phyloP scores from a whole-genome alignment of 2,888 invertebrate genomes.

The Cheilosia soror region DNA sequence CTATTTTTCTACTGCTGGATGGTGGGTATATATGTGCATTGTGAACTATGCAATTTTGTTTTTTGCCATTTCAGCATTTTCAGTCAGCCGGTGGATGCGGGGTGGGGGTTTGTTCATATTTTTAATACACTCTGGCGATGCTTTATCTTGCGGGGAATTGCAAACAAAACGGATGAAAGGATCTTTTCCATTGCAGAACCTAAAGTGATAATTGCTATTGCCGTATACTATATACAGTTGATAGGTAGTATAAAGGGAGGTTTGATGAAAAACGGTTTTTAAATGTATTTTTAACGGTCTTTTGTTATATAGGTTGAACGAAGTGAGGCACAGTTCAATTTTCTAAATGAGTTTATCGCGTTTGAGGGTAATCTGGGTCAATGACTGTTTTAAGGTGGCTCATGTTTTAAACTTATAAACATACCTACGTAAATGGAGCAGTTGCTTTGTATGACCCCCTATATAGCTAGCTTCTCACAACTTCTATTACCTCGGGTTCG shows the following conservation, averaged over 20 bases:
- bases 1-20: slow-evolving; percentile 35
- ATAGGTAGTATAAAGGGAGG: too few species aligned
- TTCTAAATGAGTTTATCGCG: slow-evolving; percentile 16
- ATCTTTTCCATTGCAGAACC: slow-evolving; percentile 50
- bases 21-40: background rate
- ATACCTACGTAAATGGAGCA: too few species aligned
- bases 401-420: too few species aligned
- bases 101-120: slow-evolving; percentile 51
- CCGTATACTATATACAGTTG: slow-evolving; percentile 6
- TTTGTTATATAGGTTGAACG: background rate
- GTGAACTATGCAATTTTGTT: slow-evolving; percentile 50
- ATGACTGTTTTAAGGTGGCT: too few species aligned
- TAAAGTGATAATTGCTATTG: slow-evolving; percentile 67
- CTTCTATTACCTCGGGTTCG: too few species aligned
- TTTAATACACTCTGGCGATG: slow-evolving; percentile 65
- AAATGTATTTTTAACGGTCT: slow-evolving; percentile 20
- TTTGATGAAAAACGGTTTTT: slow-evolving; percentile 3
- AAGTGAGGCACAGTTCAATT: slow-evolving; percentile 5
- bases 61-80: slow-evolving; percentile 65
- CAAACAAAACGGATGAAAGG: slow-evolving; percentile 64
- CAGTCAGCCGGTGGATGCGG: background rate
- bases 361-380: background rate
- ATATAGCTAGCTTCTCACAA: too few species aligned
- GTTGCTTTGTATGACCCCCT: too few species aligned
- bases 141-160: slow-evolving; percentile 53